Conservation (phyloP, 2,113 vertebrate genomes). For the Dasyurus viverrinus region DNA sequence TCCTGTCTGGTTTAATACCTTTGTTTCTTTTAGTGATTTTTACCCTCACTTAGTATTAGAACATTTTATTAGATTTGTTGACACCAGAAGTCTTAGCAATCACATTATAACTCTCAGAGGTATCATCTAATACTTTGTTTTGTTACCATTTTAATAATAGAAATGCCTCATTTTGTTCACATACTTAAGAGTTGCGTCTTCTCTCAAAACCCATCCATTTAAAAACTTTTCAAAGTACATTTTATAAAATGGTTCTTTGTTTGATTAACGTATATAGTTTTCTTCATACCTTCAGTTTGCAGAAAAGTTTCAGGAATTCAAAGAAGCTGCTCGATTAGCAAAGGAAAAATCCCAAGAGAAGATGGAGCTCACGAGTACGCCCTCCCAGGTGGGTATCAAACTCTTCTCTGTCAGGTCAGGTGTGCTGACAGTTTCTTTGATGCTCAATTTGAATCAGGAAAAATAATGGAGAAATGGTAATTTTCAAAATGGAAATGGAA, state of each 20-base stretch:
- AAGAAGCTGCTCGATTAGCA: constrained; percentile 96
- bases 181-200: not conserved
- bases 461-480: constrained; percentile 25
- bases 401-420: not conserved
- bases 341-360: constrained; percentile 99
- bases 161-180: not conserved
- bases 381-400: constrained; percentile 91
- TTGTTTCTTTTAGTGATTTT: constrained; percentile 16
- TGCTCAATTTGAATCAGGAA: constrained; percentile 26
- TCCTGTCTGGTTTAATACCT: not conserved
- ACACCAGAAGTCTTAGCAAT: not conserved
- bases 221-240: constrained; percentile 47
- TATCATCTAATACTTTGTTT: constrained; percentile 1
- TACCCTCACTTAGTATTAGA: not conserved
- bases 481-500: constrained; percentile 29
- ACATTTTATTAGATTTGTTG: not conserved
- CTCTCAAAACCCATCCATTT: constrained; percentile 37
- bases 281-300: constrained; percentile 90
- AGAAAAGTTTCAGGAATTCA: constrained; percentile 99
- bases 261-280: constrained; percentile 73
- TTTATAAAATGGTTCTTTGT: constrained; percentile 59
- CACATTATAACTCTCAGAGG: not conserved
- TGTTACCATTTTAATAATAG: constrained; percentile 22
- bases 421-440: constrained; percentile 31
- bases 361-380: constrained; percentile 97